Evolutionary conservation across 2,113 vertebrate genomes (phyloP).

Genomic region (Nesoenas mayeri): DNA sequence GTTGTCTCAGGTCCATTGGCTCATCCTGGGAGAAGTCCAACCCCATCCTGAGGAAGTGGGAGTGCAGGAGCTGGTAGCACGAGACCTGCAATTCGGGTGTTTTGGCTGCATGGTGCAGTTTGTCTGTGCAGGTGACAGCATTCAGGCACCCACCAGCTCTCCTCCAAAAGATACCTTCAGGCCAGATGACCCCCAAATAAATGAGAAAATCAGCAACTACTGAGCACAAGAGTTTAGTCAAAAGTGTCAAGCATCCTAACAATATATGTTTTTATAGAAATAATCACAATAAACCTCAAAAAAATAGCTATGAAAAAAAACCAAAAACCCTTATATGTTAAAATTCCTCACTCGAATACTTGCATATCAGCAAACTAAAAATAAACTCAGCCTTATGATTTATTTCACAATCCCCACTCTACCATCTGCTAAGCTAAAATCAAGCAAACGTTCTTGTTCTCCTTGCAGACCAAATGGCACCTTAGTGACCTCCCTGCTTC

Average conservation of each 20-base stretch:
- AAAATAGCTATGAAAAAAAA: neutral
- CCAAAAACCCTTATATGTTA: rapidly evolving
- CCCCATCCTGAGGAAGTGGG: neutral
- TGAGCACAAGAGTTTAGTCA: neutral
- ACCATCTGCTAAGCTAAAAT: neutral
- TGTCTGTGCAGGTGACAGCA: neutral
- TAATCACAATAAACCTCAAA: neutral
- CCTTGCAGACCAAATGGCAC: neutral
- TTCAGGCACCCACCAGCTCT: rapidly evolving
- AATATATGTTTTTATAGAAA: neutral
- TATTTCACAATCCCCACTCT: neutral
- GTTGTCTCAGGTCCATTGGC: rapidly evolving
- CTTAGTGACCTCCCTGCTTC: neutral
- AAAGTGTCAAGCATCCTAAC: neutral
- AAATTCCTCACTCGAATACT: neutral
- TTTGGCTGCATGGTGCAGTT: neutral
- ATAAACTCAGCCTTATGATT: rapidly evolving
- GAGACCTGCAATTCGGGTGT: rapidly evolving
- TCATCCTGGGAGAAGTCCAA: neutral
- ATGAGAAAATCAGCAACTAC: neutral
- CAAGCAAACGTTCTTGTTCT: neutral
- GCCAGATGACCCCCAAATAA: neutral
- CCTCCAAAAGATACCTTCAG: rapidly evolving
- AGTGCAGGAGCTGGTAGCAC: neutral
- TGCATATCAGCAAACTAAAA: neutral